Evolutionary conservation across 1,140 invertebrate genomes (phyloP).

Genomic region (Lasioglossum albipes): DNA sequence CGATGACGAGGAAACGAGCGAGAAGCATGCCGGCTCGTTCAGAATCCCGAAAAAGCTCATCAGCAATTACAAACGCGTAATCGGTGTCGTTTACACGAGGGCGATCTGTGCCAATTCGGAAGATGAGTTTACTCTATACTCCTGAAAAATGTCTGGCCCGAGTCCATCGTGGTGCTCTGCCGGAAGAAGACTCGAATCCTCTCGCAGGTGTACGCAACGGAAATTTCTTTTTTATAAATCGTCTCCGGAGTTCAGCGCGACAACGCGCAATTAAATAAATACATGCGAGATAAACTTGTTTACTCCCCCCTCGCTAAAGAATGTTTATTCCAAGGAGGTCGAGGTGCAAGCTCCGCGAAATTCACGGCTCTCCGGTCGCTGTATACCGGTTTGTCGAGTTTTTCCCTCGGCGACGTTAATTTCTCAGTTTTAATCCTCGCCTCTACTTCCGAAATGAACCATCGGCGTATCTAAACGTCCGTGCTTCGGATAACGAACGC

Average conservation of each 20-base stretch:
- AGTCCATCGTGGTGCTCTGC: too few relatives aligned
- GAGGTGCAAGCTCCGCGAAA: constrained; percentile 6
- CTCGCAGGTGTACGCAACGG: too few relatives aligned
- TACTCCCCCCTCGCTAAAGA: constrained; percentile 3
- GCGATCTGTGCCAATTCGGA: too few relatives aligned
- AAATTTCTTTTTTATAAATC: too few relatives aligned
- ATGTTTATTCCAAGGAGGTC: constrained; percentile 21
- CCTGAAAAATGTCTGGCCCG: too few relatives aligned
- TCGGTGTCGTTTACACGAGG: too few relatives aligned
- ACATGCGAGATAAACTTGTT: constrained; percentile 25
- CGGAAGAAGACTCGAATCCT: too few relatives aligned
- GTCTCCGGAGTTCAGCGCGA: neutral
- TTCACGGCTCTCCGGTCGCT: neutral
- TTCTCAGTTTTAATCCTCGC: constrained; percentile 36
- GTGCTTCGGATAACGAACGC: constrained; percentile 8
- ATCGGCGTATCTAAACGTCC: constrained; percentile 14
- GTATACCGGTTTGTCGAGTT: constrained; percentile 48
- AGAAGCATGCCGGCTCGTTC: too few relatives aligned
- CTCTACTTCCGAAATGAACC: constrained; percentile 36
- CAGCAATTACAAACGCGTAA: too few relatives aligned
- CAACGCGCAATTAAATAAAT: constrained; percentile 22
- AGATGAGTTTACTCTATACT: too few relatives aligned
- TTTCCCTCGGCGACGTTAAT: constrained; percentile 29
- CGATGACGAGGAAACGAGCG: too few relatives aligned
- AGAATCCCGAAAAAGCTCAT: too few relatives aligned